Base-by-base conservation (phyloP, 2,797 vertebrate genomes). In the Alca torda region DNA sequence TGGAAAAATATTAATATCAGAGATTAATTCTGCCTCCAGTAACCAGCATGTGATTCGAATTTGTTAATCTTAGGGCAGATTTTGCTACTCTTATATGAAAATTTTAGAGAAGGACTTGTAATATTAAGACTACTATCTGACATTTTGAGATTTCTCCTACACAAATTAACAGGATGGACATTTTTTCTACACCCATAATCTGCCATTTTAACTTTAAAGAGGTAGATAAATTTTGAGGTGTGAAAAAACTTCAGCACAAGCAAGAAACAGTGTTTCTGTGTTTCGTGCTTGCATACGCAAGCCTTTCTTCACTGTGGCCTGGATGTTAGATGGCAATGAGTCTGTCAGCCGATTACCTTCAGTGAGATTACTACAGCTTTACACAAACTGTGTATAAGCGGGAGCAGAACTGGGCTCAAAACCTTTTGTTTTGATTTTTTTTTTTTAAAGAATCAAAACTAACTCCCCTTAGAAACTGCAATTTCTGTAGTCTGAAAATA, bases 401-500 rank as follows among this genome's bases (percentile, higher is more conserved):
- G 54, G 21, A 80, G 57, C n/a, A 86, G 37, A 84, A 43, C 10
- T 4, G 18, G 16, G 7, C 56, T 79, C 24, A 20, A 84, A 82
- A 45, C 11, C 25, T 4, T 30, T 26, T 13, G 43, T 1, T 84
- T 28, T 23, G 9, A 8, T 41, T 20, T 28, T 20, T 61, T 20
- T 61, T 30, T 33, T 30, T 24, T 9, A 30, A 85, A 63, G 30
- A 51, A 43, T 17, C 39, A 77, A 83, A 77, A 37, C 31, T 30
- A n/a, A 28, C 41, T 73, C 60, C 33, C 25, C 16, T 74, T 30
- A 13, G 46, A 92, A 94, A 69, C 30, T 51, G 60, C 6, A 89
- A 24, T 73, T 95, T 92, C 87, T 21, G 33, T 6, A 33, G 43
- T 9, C 81, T 85, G 72, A 84, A 96, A 96, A 96, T 85, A 94